Evolutionary conservation across 2,888 invertebrate species (phyloP).

Genomic region (Tipula helvola): DNA sequence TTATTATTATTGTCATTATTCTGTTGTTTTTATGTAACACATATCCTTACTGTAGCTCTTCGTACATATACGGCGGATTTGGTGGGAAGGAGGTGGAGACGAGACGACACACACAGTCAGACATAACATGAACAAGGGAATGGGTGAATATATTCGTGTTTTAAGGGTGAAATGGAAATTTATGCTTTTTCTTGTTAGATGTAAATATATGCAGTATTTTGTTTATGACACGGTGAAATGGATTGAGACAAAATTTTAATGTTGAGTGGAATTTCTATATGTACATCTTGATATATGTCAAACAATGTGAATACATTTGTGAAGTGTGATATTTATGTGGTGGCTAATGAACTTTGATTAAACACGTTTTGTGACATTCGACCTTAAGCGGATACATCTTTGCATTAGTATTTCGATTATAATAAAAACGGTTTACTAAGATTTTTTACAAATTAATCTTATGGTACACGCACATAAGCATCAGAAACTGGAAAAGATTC

Average conservation of each 20-base stretch:
- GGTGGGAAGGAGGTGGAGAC: not conserved
- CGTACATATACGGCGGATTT: not conserved
- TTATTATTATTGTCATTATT: not conserved
- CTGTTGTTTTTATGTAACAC: not conserved
- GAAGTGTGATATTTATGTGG: not conserved
- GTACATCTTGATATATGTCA: not conserved
- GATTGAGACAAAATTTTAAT: not conserved
- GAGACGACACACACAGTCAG: not conserved
- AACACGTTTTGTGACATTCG: not conserved
- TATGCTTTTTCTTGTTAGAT: not conserved
- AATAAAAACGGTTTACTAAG: no score
- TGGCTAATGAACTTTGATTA: not conserved
- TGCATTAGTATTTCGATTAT: no score
- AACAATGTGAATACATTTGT: not conserved
- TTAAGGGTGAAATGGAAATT: not conserved
- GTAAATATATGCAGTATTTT: not conserved
- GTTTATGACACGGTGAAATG: constrained; percentile 4
- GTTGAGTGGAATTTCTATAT: not conserved
- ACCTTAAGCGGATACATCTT: not conserved
- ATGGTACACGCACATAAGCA: no score
- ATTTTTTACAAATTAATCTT: no score
- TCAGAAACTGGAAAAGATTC: no score
- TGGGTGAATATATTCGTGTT: not conserved
- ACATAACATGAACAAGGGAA: not conserved
- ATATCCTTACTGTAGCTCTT: not conserved